Evolutionary conservation across 1,140 invertebrate genomes (phyloP).

Genomic region (Globodera ellingtonae): DNA sequence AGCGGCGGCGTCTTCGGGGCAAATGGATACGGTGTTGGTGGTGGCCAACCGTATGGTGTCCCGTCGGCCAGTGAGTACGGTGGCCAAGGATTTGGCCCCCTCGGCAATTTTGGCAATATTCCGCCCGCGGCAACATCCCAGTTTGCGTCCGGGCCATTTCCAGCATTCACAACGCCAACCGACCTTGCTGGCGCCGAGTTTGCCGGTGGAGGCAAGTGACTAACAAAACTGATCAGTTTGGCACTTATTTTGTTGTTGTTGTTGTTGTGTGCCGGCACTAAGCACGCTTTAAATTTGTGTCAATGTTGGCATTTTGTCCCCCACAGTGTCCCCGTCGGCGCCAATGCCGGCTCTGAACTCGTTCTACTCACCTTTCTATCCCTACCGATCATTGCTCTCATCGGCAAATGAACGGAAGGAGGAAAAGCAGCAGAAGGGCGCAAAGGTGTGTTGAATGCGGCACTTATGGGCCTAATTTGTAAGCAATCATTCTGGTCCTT

Average conservation of each 20-base stretch:
- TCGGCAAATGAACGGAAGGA: neutral
- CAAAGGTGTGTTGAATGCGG: neutral
- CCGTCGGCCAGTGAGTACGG: neutral
- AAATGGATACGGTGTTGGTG: neutral
- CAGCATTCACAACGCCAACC: neutral
- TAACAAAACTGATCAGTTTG: neutral
- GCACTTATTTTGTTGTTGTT: neutral
- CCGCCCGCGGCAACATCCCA: neutral
- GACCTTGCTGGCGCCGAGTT: neutral
- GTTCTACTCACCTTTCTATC: neutral
- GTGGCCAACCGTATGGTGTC: neutral
- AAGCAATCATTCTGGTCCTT: too few species aligned
- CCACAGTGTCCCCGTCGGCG: neutral
- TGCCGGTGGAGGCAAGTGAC: neutral
- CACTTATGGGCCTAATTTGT: too few species aligned
- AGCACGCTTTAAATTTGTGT: constrained; percentile 2
- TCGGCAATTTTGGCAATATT: neutral
- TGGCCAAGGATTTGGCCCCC: neutral
- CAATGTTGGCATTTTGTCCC: neutral
- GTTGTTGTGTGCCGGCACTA: neutral
- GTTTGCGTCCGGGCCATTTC: neutral
- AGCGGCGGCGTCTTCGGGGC: neutral
- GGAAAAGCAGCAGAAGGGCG: neutral
- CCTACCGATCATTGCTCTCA: neutral
- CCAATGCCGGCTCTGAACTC: neutral